Base-by-base conservation (phyloP, 1,140 invertebrate species). In the Hylaeus anthracinus region DNA sequence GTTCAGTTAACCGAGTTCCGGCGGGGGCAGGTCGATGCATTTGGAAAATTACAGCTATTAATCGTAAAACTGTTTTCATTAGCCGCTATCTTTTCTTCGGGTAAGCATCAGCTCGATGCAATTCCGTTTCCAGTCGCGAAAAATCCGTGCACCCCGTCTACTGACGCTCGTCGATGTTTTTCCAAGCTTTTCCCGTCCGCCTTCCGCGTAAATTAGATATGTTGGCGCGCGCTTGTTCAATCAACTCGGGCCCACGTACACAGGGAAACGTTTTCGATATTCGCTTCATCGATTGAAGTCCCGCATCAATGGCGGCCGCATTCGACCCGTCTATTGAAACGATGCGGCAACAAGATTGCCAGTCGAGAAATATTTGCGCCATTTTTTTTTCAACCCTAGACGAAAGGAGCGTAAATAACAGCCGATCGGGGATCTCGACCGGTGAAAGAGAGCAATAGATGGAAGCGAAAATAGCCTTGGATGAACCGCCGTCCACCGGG, bases 271-370 rank as follows among this genome's bases (percentile, higher is more conserved):
- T 79, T 65, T 65, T 65, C 70, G 60, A 73, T 67, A 74, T 74
- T 80, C 64, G 78, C 26, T 80, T 66, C 78, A 74, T 67, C 78
- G 78, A 80, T 80, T n/a, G 55, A 75, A 75, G 64, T 53, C 45
- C 72, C 10, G 78, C 78, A 43, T 67, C 63, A 61, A 66, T 45
- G 55, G 64, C 45, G 53, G 48, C n/a, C 39, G 43, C 43, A 41
- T 56, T 55, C 76, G 71, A 0, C 43, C 41, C 26, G 43, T 60
- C 43, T n/a, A 51, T 74, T 48, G 53, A 43, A 66, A 53, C 55
- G 61, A 14, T 45, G 60, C 67, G 41, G n/a, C 71, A 48, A 80
- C 72, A 75, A 74, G 64, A 60, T 67, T 64, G 61, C 45, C 12
- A 45, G 12, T 45, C 72, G 65, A 56, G 51, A 61, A 69, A 80